These are phyloP conservation scores for Dicrurus megarhynchus DNA, from an alignment of 2,113 vertebrate species.

Conservation along the genomic window DNA sequence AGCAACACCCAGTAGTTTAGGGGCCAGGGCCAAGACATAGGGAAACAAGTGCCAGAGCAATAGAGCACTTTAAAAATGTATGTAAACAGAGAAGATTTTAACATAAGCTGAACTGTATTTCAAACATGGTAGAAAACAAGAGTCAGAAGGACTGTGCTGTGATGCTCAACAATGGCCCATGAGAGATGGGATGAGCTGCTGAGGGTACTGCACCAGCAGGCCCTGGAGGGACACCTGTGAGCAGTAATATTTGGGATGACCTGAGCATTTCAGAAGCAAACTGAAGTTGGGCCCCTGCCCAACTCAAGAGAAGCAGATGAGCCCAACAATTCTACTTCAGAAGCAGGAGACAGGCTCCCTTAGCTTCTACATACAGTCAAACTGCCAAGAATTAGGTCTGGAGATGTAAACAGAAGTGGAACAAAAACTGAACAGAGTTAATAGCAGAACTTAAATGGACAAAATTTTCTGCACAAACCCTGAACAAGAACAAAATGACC, in stretches of 20 bases:
- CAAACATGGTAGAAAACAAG: neutral
- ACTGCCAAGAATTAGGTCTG: neutral
- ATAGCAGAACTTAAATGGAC: fast-evolving
- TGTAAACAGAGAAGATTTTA: neutral
- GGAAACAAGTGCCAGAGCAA: neutral
- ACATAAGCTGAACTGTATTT: neutral
- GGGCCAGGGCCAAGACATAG: neutral
- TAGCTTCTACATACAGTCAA: neutral
- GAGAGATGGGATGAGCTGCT: neutral
- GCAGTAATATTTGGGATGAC: neutral
- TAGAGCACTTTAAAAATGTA: neutral
- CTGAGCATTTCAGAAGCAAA: neutral
- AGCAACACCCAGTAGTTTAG: neutral
- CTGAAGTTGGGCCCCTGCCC: neutral
- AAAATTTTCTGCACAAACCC: neutral
- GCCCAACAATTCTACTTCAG: neutral
- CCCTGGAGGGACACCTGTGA: fast-evolving
- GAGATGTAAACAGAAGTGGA: neutral
- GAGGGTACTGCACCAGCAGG: neutral
- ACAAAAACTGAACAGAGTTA: neutral
- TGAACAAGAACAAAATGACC: neutral
- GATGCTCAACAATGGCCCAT: neutral
- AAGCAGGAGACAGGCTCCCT: neutral
- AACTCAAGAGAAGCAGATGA: neutral
- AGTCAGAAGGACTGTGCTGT: neutral